These are phyloP conservation scores for Bombus superbus DNA, from an alignment of 1,140 invertebrate species.

Conservation along the genomic window DNA sequence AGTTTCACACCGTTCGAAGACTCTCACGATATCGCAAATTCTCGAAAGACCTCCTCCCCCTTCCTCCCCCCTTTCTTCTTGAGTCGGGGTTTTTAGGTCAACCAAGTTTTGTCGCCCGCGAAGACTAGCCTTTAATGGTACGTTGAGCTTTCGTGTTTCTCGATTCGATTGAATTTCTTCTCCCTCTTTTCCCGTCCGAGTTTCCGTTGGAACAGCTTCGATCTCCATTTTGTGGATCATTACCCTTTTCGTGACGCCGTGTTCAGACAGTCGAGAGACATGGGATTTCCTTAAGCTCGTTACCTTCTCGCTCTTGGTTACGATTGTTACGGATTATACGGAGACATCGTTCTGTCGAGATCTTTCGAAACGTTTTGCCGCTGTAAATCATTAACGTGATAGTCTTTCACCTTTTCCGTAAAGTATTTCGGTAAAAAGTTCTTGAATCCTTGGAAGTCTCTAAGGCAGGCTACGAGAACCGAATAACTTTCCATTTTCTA, in stretches of 20 bases:
- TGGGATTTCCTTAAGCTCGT: neutral
- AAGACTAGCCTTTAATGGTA: neutral
- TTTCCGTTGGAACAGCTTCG: neutral
- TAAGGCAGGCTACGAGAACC: no score
- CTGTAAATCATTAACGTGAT: neutral
- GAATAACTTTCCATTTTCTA: slow-evolving; percentile 2
- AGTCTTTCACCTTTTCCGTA: no score
- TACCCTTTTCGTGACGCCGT: neutral
- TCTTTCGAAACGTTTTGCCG: neutral
- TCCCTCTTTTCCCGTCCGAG: neutral
- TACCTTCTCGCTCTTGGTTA: neutral
- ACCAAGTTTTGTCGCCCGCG: neutral
- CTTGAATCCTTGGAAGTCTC: no score
- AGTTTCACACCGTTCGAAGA: neutral
- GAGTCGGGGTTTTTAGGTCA: neutral
- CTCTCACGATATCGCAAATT: neutral
- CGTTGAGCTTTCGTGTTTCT: slow-evolving; percentile 4
- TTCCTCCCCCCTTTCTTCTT: no score
- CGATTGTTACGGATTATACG: neutral
- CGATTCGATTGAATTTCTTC: slow-evolving; percentile 10
- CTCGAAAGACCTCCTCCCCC: neutral
- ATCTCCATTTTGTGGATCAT: neutral
- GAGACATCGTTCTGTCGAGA: neutral
- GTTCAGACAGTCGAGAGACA: neutral
- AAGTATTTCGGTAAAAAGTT: no score